phyloP scores from a whole-genome alignment of 2,888 invertebrate genomes.

The Cryptosula pallasiana region DNA sequence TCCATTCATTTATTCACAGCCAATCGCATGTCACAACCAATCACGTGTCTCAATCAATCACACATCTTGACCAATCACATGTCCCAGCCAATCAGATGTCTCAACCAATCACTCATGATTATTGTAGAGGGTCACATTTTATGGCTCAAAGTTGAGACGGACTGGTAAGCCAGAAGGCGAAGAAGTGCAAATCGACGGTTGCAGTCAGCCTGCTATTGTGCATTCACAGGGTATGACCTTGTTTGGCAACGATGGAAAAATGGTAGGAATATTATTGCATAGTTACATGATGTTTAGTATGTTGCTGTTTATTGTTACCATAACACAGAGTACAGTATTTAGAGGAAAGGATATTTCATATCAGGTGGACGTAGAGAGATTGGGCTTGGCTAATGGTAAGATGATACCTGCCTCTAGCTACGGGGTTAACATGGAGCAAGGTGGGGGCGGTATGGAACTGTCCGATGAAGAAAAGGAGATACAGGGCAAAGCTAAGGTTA shows the following conservation, averaged over 20 bases:
- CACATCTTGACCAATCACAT: too few species aligned
- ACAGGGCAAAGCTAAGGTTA: conserved; percentile 58
- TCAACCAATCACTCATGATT: too few species aligned
- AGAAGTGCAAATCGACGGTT: conserved; percentile 61
- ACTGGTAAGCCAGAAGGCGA: conserved; percentile 57
- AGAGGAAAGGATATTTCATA: too few species aligned
- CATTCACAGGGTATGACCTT: conserved; percentile 76
- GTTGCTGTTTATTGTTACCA: too few species aligned
- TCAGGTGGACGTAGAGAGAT: conserved; percentile 46
- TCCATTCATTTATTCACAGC: too few species aligned
- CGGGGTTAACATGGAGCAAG: conserved; percentile 59
- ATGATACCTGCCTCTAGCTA: conserved; percentile 74
- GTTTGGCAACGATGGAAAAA: conserved; percentile 72
- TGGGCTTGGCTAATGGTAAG: conserved; percentile 57
- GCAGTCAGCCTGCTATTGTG: conserved; percentile 63
- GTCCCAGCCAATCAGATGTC: too few species aligned
- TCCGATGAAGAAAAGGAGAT: conserved; percentile 62
- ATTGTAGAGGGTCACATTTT: conserved; percentile 65
- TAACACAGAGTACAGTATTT: too few species aligned
- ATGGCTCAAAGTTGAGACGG: conserved; percentile 72
- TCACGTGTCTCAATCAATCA: too few species aligned
- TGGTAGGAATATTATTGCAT: too few species aligned
- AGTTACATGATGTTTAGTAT: too few species aligned
- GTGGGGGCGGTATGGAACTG: conserved; percentile 54
- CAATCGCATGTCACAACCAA: too few species aligned